Base-by-base conservation (phyloP, 2,888 invertebrate genomes). In the Volucella inflata region DNA sequence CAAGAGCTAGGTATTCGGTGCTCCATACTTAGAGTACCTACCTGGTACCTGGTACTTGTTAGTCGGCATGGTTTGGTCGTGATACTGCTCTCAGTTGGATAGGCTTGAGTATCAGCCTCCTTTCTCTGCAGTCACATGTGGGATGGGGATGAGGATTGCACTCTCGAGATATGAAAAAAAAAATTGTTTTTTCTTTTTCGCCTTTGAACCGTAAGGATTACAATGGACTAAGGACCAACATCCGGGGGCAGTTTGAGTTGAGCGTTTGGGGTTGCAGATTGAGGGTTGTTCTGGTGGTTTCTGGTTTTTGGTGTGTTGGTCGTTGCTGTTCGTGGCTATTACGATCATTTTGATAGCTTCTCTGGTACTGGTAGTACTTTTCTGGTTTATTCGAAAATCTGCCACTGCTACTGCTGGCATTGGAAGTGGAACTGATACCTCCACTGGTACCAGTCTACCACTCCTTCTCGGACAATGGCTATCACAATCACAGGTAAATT, bases 161-260 rank as follows among this genome's bases (percentile, higher is more conserved):
- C 30, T 44, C 8, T 17, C 8, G 30, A 42, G 44, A 64, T 16
- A 68, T 62, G 62, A 60, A 16, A 50, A 44, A 59, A 51, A 12
- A 51, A 50, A 67, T 44, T 30, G 16, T 46, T 30, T 42, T 68
- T 53, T 30, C 6, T 30, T 30, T 30, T 30, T 30, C 6, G 30
- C 30, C 30, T 30, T 80, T 65, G 68, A 77, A 85, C 77, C 85
- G 77, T 59, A 72, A 77, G 85, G 72, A 85, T 85, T 81, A 85
- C 84, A 85, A 80, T 80, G 84, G 70, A 51, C 76, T 71, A 85
- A 85, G 76, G 67, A 80, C 75, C 84, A 30, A 30, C 30, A 30
- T 30, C 30, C 30, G 30, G 30, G 30, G 76, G 80, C 75, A 53
- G 64, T 75, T 75, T 65, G 70, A 65, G 70, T 50, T 77, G 78